phyloP scores from a whole-genome alignment of 2,888 invertebrate species.

The Hypsopygia costalis region DNA sequence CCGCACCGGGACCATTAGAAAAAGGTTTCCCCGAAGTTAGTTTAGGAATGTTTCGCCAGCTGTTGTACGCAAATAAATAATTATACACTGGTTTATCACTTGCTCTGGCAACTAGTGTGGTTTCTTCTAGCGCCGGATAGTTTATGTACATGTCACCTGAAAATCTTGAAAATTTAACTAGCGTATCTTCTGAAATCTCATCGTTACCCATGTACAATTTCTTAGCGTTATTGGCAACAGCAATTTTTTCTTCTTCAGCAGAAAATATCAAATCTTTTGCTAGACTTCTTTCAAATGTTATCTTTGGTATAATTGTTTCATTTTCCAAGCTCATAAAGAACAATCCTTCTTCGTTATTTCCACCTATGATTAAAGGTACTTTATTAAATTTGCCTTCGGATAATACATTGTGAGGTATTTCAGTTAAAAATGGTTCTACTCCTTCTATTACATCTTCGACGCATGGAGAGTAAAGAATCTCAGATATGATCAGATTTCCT shows the following conservation, averaged over 20 bases:
- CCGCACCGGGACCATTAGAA: background rate
- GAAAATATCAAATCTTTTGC: slow-evolving; percentile 53
- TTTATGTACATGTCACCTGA: slow-evolving; percentile 24
- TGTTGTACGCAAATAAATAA: slow-evolving; percentile 25
- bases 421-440: slow-evolving; percentile 52
- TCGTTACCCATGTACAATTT: slow-evolving; percentile 44
- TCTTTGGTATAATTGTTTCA: slow-evolving; percentile 33
- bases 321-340: slow-evolving; percentile 47
- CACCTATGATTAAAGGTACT: slow-evolving; percentile 57
- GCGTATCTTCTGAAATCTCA: slow-evolving; percentile 35
- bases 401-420: slow-evolving; percentile 43
- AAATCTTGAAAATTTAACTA: slow-evolving; percentile 31
- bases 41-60: slow-evolving; percentile 27
- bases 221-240: slow-evolving; percentile 22
- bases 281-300: slow-evolving; percentile 42
- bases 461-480: slow-evolving; percentile 53
- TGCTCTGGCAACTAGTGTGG: slow-evolving; percentile 17
- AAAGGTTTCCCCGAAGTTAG: background rate
- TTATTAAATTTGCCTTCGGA: slow-evolving; percentile 46
- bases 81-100: slow-evolving; percentile 22
- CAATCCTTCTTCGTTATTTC: slow-evolving; percentile 52
- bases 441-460: slow-evolving; percentile 48
- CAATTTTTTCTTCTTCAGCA: slow-evolving; percentile 16
- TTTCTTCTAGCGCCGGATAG: slow-evolving; percentile 22
- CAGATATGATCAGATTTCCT: slow-evolving; percentile 43